Conservation (phyloP, 2,113 vertebrate genomes). For the Poecilia latipinna region DNA sequence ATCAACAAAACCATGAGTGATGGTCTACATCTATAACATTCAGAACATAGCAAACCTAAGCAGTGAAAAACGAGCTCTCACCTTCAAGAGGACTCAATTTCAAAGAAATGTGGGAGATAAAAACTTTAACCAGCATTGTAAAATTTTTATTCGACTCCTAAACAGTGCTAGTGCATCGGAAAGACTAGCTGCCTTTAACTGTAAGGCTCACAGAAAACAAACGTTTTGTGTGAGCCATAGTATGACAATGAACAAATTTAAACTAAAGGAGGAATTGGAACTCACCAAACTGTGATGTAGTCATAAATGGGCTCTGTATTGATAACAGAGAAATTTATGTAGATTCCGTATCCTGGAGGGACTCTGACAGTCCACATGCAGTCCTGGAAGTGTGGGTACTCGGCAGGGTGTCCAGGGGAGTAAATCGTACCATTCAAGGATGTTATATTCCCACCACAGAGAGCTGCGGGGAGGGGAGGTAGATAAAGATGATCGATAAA, state of each 20-base stretch:
- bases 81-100: background rate
- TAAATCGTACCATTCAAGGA: slow-evolving; percentile 96
- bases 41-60: background rate
- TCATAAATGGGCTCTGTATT: slow-evolving; percentile 98
- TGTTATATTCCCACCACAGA: slow-evolving; percentile 96
- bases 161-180: background rate
- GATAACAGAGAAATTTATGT: slow-evolving; percentile 95
- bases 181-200: background rate
- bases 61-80: background rate
- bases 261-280: slow-evolving; percentile 8
- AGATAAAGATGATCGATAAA: slow-evolving; percentile 41
- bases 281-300: slow-evolving; percentile 98
- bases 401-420: slow-evolving; percentile 95
- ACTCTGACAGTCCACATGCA: slow-evolving; percentile 96
- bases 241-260: slow-evolving; percentile 13
- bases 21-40: background rate
- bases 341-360: slow-evolving; percentile 93
- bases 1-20: background rate
- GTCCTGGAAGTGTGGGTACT: slow-evolving; percentile 97
- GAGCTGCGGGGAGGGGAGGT: slow-evolving; percentile 77
- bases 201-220: background rate
- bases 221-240: background rate
- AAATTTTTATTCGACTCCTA: slow-evolving; percentile 3
- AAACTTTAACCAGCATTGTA: background rate
- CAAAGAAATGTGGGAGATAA: background rate